These are phyloP conservation scores for Macrotrachela quadricornifera DNA, from an alignment of 1,140 invertebrate species.

Conservation along the genomic window DNA sequence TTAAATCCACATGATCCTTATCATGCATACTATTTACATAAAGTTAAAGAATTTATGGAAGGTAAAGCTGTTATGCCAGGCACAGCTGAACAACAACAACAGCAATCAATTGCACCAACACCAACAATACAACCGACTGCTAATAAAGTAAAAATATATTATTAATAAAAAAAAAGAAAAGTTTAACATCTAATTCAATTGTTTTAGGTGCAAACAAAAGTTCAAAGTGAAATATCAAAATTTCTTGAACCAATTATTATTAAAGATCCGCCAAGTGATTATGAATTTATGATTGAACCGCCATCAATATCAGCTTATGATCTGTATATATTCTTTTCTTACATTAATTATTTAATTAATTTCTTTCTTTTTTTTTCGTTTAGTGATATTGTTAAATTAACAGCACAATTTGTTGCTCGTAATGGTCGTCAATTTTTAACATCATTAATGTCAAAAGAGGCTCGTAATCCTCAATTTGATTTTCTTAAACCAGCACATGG, in stretches of 20 bases:
- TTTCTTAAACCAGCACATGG: constrained; percentile 93
- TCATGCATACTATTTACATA: constrained; percentile 93
- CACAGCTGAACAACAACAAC: background rate
- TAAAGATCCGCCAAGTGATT: constrained; percentile 79
- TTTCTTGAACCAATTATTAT: constrained; percentile 61
- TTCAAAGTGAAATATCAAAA: background rate
- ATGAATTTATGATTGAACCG: constrained; percentile 91
- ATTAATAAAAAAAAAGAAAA: no score
- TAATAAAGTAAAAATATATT: no score
- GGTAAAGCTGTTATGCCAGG: constrained; percentile 33
- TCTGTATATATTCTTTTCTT: constrained; percentile 41
- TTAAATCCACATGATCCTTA: constrained; percentile 89
- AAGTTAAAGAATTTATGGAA: constrained; percentile 83
- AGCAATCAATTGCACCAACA: background rate
- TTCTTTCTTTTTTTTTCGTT: constrained; percentile 13
- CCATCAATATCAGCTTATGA: constrained; percentile 95
- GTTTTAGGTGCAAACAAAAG: background rate
- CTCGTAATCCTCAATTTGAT: constrained; percentile 95
- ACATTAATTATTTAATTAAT: background rate
- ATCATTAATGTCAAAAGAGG: constrained; percentile 90
- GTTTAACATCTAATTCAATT: no score
- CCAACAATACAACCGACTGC: background rate
- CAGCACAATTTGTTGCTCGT: constrained; percentile 91
- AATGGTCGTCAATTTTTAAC: constrained; percentile 94
- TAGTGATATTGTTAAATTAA: constrained; percentile 88